These are phyloP conservation scores for Crematogaster levior DNA, from an alignment of 2,888 invertebrate species.

Conservation along the genomic window DNA sequence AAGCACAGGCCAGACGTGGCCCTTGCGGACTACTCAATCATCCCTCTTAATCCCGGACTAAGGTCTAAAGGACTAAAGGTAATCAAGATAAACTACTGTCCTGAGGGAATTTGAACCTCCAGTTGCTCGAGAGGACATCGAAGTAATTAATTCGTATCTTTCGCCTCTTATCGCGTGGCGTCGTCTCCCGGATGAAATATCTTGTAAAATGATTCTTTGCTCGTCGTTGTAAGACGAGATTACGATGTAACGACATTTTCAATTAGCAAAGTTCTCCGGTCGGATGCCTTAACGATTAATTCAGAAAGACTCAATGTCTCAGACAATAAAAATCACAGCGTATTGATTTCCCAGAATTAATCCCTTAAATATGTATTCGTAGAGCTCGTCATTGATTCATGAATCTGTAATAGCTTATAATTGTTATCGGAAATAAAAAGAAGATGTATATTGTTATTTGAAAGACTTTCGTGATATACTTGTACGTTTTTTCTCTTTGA, in stretches of 20 bases:
- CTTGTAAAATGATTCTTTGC: constrained; percentile 62
- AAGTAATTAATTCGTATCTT: constrained; percentile 77
- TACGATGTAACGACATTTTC: constrained; percentile 70
- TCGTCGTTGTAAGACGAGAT: constrained; percentile 56
- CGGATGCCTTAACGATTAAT: constrained; percentile 43
- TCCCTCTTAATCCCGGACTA: constrained; percentile 76
- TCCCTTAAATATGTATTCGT: neutral
- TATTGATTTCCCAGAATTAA: constrained; percentile 25
- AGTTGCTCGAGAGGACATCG: constrained; percentile 72
- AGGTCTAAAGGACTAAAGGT: constrained; percentile 76
- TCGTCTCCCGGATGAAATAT: constrained; percentile 56
- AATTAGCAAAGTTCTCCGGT: constrained; percentile 64
- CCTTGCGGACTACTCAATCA: constrained; percentile 76
- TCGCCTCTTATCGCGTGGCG: constrained; percentile 64
- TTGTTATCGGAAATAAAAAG: neutral
- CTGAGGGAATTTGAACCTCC: constrained; percentile 74
- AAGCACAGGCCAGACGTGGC: constrained; percentile 64
- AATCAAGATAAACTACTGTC: constrained; percentile 78
- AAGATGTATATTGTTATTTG: neutral
- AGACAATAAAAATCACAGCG: constrained; percentile 14
- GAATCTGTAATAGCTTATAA: neutral
- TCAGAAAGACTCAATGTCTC: neutral
- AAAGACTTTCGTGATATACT: neutral
- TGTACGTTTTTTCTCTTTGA: neutral
- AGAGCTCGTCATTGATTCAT: neutral